Percentiles rank a stretch among this genome's conserved stretches.
phyloP scores from a whole-genome alignment of 1,140 invertebrate genomes.

The Cryptotermes secundus region DNA sequence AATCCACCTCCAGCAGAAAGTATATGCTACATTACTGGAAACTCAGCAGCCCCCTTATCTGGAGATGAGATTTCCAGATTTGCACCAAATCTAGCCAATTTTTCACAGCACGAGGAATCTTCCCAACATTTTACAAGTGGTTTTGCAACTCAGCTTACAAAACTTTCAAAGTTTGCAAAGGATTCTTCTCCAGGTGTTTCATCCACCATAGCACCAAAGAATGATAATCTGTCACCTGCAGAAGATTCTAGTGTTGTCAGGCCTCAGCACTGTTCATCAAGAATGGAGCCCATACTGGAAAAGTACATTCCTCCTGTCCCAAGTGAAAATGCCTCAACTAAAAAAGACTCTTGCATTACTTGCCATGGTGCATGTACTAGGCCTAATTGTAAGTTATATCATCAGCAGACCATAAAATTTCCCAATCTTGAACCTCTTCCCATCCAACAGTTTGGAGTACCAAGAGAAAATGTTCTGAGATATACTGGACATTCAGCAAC shows the following conservation, averaged over 20 bases:
- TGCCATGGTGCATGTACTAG: not conserved
- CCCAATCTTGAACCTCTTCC: not conserved
- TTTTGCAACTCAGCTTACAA: not conserved
- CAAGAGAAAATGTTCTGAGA: constrained; percentile 28
- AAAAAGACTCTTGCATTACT: not conserved
- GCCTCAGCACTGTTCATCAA: not conserved
- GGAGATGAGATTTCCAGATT: not conserved
- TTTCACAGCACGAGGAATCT: not conserved
- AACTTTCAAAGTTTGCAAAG: not conserved
- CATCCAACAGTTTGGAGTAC: not conserved
- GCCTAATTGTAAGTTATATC: not conserved
- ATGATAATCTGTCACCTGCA: not conserved
- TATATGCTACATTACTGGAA: not conserved
- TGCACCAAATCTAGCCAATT: not conserved
- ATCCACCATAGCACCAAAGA: not conserved
- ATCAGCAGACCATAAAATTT: not conserved
- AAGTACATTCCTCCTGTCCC: not conserved
- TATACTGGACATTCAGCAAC: constrained; percentile 13
- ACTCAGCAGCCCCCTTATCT: not conserved
- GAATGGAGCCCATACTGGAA: not conserved
- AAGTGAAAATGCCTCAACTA: not conserved
- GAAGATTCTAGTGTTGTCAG: not conserved
- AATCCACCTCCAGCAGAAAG: not conserved
- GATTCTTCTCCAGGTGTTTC: not conserved
- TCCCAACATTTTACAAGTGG: not conserved